These are phyloP conservation scores for Daktulosphaira vitifoliae DNA, from an alignment of 1,140 invertebrate genomes.

Conservation along the genomic window DNA sequence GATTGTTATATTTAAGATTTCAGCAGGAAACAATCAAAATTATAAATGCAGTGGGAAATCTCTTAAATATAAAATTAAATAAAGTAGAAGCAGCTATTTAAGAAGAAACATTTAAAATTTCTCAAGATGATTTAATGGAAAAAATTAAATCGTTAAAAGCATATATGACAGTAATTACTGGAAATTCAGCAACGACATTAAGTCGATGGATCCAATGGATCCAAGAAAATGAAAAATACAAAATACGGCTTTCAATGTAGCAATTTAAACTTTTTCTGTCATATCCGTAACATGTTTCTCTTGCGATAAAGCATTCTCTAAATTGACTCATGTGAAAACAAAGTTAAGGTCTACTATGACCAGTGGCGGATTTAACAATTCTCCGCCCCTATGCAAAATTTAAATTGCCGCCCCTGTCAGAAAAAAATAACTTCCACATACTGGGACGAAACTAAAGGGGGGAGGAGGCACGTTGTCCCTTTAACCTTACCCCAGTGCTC, in stretches of 20 bases:
- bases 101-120: too few relatives aligned
- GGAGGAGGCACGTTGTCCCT: too few relatives aligned
- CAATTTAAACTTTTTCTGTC: slow-evolving; percentile 4
- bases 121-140: too few relatives aligned
- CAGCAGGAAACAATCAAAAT: too few relatives aligned
- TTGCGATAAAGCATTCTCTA: slow-evolving; percentile 1
- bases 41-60: slow-evolving; percentile 5
- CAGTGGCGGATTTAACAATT: too few relatives aligned
- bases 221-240: too few relatives aligned
- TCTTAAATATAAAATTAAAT: slow-evolving; percentile 11
- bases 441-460: too few relatives aligned
- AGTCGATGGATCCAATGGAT: slow-evolving; percentile 1
- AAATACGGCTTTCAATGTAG: too few relatives aligned
- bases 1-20: slow-evolving; percentile 9
- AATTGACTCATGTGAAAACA: not conserved
- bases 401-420: too few relatives aligned
- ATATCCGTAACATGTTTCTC: not conserved
- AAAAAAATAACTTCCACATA: too few relatives aligned
- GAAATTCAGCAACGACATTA: not conserved
- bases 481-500: too few relatives aligned
- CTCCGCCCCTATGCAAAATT: too few relatives aligned
- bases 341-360: not conserved
- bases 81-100: slow-evolving; percentile 8
- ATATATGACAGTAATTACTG: not conserved
- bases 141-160: slow-evolving; percentile 12